phyloP scores from a whole-genome alignment of 2,113 vertebrate genomes.

The Oreotrochilus melanogaster region DNA sequence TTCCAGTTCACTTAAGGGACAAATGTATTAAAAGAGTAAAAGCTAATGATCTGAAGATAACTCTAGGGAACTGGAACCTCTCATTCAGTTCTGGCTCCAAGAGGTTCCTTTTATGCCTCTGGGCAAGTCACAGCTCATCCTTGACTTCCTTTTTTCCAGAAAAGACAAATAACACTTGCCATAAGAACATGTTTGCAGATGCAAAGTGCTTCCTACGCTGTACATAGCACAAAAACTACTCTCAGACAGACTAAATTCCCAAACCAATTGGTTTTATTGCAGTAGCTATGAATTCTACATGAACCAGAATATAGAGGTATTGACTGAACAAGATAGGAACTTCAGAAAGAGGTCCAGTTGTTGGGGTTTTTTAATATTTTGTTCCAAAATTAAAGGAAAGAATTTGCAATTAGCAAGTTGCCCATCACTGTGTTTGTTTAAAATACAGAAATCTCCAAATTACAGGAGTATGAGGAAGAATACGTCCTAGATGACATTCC shows the following conservation, averaged over 20 bases:
- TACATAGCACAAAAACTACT: neutral
- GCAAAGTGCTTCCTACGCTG: neutral
- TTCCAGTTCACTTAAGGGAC: slow-evolving; percentile 14
- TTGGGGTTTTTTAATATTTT: neutral
- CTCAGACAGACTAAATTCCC: slow-evolving; percentile 5
- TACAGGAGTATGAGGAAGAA: neutral
- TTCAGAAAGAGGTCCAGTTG: slow-evolving; percentile 19
- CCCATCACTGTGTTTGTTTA: neutral
- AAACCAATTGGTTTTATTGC: neutral
- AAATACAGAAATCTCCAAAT: neutral
- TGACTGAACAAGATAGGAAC: neutral
- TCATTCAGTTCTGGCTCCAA: neutral
- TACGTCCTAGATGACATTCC: neutral
- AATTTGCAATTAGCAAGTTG: neutral
- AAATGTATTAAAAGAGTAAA: neutral
- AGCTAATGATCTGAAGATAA: neutral
- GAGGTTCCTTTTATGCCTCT: slow-evolving; percentile 10
- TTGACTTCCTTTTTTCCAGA: neutral
- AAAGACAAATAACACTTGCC: neutral
- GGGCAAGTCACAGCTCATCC: slow-evolving; percentile 2
- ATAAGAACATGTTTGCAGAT: neutral
- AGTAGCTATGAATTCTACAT: slow-evolving; percentile 13
- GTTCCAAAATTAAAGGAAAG: neutral
- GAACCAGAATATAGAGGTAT: neutral
- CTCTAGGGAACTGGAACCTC: slow-evolving; percentile 17